Conservation (phyloP, 2,113 vertebrate genomes). For the Pleuronectes platessa region DNA sequence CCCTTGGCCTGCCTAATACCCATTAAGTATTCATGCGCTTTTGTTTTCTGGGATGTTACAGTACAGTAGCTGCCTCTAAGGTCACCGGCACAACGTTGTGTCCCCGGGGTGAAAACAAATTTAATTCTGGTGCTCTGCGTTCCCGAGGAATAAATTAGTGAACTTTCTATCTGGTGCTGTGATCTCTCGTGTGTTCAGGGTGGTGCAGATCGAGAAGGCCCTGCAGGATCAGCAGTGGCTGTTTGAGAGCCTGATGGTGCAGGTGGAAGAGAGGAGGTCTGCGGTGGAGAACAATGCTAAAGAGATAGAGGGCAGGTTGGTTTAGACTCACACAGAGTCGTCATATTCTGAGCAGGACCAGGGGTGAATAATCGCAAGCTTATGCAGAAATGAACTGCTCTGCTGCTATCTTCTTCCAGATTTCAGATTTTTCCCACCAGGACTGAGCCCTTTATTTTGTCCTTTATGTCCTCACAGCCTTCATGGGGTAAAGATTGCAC, state of each 20-base stretch:
- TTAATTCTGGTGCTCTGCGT: neutral
- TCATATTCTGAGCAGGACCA: neutral
- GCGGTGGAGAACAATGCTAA: conserved; percentile 83
- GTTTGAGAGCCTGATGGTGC: conserved; percentile 82
- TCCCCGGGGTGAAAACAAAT: conserved; percentile 1
- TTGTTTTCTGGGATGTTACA: conserved; percentile 70
- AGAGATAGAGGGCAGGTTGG: conserved; percentile 83
- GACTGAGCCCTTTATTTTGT: conserved; percentile 56
- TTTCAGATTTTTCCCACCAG: conserved; percentile 34
- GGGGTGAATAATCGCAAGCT: neutral
- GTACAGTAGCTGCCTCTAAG: conserved; percentile 65
- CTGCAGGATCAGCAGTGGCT: conserved; percentile 84
- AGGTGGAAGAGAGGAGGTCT: conserved; percentile 83
- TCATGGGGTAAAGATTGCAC: conserved; percentile 92
- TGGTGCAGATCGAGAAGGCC: conserved; percentile 82
- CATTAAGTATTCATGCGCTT: conserved; percentile 73
- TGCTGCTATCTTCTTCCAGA: conserved; percentile 13
- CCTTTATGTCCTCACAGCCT: conserved; percentile 81
- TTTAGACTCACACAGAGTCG: neutral
- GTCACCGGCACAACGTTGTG: conserved; percentile 71
- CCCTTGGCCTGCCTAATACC: conserved; percentile 64
- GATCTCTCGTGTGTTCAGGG: conserved; percentile 64
- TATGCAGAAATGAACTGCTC: too few species aligned
- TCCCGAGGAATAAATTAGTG: conserved; percentile 57
- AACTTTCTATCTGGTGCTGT: conserved; percentile 44